Percentiles rank a stretch among this genome's conserved stretches.
Conservation (phyloP, 1,140 invertebrate genomes). For the Dendroctonus valens region DNA sequence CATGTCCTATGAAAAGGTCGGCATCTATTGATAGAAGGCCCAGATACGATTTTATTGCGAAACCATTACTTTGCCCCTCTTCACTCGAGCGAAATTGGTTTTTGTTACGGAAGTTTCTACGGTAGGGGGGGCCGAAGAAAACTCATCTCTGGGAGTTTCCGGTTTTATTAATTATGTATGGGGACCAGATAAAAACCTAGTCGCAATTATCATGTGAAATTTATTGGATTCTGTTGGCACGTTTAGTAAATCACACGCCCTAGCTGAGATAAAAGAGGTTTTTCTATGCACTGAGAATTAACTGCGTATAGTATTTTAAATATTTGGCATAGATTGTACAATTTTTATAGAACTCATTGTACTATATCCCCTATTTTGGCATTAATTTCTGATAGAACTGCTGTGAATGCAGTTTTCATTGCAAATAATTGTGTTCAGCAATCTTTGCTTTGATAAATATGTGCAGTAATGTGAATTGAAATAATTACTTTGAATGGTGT, state of each 20-base stretch:
- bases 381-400: no score
- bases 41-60: conserved; percentile 29
- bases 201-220: background rate
- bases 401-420: no score
- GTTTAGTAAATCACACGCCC: background rate
- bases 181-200: background rate
- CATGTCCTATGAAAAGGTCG: conserved; percentile 27
- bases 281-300: background rate
- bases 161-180: conserved; percentile 9
- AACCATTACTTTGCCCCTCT: conserved; percentile 24
- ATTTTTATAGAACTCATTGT: no score
- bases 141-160: conserved; percentile 8
- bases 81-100: conserved; percentile 24
- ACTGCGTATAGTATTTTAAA: background rate
- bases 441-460: no score
- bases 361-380: no score
- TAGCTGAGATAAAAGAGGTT: background rate
- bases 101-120: conserved; percentile 25
- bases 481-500: no score
- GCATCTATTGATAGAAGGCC: conserved; percentile 19
- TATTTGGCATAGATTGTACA: background rate
- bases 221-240: background rate
- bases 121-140: conserved; percentile 5
- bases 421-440: no score
- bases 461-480: no score